A percentile compares a stretch with the other conserved stretches of the same genome.
phyloP scores from a whole-genome alignment of 2,888 invertebrate species.

The Pyrrhia umbra region DNA sequence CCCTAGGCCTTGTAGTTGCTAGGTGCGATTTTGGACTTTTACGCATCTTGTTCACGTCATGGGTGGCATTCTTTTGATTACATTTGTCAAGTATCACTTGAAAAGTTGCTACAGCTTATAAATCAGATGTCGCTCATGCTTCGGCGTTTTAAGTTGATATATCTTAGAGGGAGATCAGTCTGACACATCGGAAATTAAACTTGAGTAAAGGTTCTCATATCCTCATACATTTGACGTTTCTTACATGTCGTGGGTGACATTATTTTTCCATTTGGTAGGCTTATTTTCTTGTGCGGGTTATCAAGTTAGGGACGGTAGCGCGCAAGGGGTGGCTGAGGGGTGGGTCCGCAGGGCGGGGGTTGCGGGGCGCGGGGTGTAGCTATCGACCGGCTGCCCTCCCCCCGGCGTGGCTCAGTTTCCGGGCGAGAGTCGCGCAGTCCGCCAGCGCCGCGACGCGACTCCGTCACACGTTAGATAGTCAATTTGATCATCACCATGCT shows the following conservation, averaged over 20 bases:
- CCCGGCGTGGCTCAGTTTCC: conserved; percentile 89
- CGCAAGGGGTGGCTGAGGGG: conserved; percentile 79
- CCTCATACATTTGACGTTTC: conserved; percentile 65
- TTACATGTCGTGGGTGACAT: conserved; percentile 82
- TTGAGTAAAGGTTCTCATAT: conserved; percentile 48
- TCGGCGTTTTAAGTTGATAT: conserved; percentile 2
- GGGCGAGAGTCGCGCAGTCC: conserved; percentile 91
- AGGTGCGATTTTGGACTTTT: conserved; percentile 61
- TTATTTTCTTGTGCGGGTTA: conserved; percentile 89
- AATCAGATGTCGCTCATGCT: conserved; percentile 11
- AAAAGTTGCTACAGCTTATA: background rate
- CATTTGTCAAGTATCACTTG: background rate
- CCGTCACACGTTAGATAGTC: conserved; percentile 87
- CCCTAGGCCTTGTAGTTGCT: conserved; percentile 73
- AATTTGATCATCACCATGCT: conserved; percentile 92
- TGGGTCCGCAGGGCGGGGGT: conserved; percentile 86
- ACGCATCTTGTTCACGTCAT: conserved; percentile 4
- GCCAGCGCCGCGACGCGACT: conserved; percentile 89
- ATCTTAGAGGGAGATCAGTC: conserved; percentile 8
- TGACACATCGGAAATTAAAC: conserved; percentile 27
- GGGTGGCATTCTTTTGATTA: conserved; percentile 1
- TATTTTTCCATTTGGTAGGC: conserved; percentile 89
- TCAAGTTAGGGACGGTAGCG: conserved; percentile 87
- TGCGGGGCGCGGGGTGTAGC: conserved; percentile 83
- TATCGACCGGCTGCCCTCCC: conserved; percentile 91